Base-by-base conservation (phyloP, 2,797 vertebrate genomes). In the Semotilus atromaculatus region DNA sequence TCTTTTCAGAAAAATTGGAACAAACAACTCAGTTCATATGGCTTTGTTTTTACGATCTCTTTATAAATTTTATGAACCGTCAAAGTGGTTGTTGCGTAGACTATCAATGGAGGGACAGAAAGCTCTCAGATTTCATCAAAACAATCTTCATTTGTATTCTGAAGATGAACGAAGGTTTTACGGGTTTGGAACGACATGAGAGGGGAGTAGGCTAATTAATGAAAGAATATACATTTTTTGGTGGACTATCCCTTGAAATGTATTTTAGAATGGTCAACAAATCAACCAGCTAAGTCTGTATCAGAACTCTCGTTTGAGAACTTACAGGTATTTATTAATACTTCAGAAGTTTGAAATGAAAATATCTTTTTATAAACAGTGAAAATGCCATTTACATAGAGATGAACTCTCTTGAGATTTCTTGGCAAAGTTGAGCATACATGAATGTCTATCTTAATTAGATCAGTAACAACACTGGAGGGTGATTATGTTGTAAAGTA, bases 361-460 rank as follows among this genome's bases (percentile, higher is more conserved):
- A 80, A 60, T 3, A 26, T 23, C 7, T 70, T 70, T 81, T 64
- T 9, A 67, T 19, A 72, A 76, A 72, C 66, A 36, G 23, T 48
- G 23, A 18, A 10, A 55, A 73, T 48, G 3, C 14, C 53, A 53
- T 67, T 77, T 66, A 73, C 48, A 40, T 64, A 74, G 19, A 73
- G 36, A 75, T 87, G 45, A 81, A 51, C 38, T 78, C 72, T 68
- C 58, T 78, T 81, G 64, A 55, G 66, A 81, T 77, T 71, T 76
- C 40, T 68, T 51, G 5, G 67, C 68, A 43, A 48, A 55, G 60
- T 40, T 78, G 53, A 76, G 55, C 68, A 76, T 71, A 60, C 64
- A 68, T 45, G 58, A 48, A 73, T 51, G 29, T 68, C 29, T 86
- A 90, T 90, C 79, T 88, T 90, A 94, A 93, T 93, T 88, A 91